phyloP scores from a whole-genome alignment of 1,140 invertebrate species.

The Achroia grisella region DNA sequence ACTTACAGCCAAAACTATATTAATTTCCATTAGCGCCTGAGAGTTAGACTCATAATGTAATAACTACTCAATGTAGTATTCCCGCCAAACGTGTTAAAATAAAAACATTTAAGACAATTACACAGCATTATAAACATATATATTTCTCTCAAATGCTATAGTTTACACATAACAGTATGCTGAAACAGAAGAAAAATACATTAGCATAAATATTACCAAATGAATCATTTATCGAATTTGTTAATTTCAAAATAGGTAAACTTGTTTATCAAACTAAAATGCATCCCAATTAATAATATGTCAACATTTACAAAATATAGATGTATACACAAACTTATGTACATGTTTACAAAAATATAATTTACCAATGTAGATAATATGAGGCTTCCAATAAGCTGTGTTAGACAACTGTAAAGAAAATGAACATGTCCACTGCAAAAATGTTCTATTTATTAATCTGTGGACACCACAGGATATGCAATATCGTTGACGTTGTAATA shows the following conservation, averaged over 20 bases:
- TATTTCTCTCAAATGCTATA: slow-evolving; percentile 5
- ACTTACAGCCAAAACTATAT: too few relatives aligned
- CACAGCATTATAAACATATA: not conserved
- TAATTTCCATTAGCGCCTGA: too few relatives aligned
- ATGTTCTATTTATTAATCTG: too few relatives aligned
- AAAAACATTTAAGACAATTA: slow-evolving; percentile 6
- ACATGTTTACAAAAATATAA: slow-evolving; percentile 28
- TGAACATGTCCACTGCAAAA: too few relatives aligned
- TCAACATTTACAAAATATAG: slow-evolving; percentile 5
- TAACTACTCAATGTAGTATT: not conserved
- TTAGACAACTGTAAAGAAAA: too few relatives aligned
- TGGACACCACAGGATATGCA: too few relatives aligned
- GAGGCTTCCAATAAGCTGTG: too few relatives aligned
- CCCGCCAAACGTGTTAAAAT: not conserved
- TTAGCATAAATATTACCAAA: slow-evolving; percentile 2
- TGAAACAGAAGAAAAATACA: slow-evolving; percentile 25
- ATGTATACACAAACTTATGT: slow-evolving; percentile 17
- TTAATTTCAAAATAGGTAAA: slow-evolving; percentile 4
- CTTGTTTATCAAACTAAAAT: slow-evolving; percentile 4
- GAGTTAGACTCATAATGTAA: not conserved
- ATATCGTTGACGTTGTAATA: too few relatives aligned
- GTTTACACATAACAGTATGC: slow-evolving; percentile 10
- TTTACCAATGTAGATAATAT: too few relatives aligned
- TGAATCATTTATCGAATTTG: not conserved
- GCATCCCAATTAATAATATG: slow-evolving; percentile 6